These are phyloP conservation scores for Tilapia sparmanii DNA, from an alignment of 2,113 vertebrate species.

Conservation along the genomic window DNA sequence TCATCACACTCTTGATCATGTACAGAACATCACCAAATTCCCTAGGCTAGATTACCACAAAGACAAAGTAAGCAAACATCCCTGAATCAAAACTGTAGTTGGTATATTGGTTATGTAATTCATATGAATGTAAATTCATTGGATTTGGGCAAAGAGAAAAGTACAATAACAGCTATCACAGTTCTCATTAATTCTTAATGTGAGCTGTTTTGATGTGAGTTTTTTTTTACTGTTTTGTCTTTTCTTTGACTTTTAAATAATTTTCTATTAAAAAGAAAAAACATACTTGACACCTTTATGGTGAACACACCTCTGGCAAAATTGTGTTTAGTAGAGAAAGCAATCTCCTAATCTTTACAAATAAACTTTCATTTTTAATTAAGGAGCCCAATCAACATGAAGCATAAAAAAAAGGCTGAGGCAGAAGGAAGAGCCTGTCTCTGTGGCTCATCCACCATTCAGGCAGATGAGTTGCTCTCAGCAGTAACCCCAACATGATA, in stretches of 20 bases:
- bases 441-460: neutral
- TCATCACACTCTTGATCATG: neutral
- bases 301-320: neutral
- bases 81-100: neutral
- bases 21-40: neutral
- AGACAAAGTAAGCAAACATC: neutral
- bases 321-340: neutral
- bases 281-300: neutral
- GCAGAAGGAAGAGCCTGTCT: neutral
- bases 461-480: neutral
- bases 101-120: neutral
- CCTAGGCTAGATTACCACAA: neutral
- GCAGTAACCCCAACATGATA: neutral
- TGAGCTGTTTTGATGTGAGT: neutral
- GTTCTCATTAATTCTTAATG: neutral
- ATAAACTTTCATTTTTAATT: neutral
- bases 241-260: neutral
- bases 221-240: neutral
- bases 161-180: neutral
- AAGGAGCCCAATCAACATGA: neutral
- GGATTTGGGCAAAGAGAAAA: neutral
- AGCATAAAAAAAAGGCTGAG: neutral
- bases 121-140: neutral
- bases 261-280: neutral
- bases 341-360: neutral